These are phyloP conservation scores for Mythimna lalbum DNA, from an alignment of 2,888 invertebrate genomes.

Conservation along the genomic window DNA sequence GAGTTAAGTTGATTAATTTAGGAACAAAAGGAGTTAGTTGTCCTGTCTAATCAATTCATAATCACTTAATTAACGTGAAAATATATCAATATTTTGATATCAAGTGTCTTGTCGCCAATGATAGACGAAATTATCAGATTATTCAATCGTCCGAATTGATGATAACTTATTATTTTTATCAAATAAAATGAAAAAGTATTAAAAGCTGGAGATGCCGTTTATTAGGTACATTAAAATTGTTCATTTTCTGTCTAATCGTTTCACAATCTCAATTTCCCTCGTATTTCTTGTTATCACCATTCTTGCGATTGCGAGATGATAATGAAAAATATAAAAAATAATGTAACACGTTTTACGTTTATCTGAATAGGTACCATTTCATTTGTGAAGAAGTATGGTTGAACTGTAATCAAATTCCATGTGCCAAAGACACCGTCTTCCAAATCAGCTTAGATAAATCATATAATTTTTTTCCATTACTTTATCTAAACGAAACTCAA, in stretches of 20 bases:
- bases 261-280: background rate
- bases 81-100: conserved; percentile 31
- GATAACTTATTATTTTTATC: background rate
- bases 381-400: background rate
- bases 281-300: conserved; percentile 16
- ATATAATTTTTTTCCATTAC: background rate
- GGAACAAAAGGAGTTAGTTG: background rate
- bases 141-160: background rate
- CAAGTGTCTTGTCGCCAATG: background rate
- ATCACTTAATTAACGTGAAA: conserved; percentile 13
- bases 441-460: background rate
- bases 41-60: conserved; percentile 5
- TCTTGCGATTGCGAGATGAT: background rate
- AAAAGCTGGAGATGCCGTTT: background rate
- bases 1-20: background rate
- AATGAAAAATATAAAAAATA: conserved; percentile 1
- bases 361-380: background rate
- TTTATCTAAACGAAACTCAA: no score
- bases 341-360: background rate
- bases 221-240: background rate
- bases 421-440: background rate
- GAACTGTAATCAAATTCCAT: background rate
- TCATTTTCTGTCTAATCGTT: conserved; percentile 11
- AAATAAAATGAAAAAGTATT: background rate
- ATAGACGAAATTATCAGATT: conserved; percentile 3